Conservation (phyloP, 2,888 invertebrate genomes). For the Caenorhabditis sp. region DNA sequence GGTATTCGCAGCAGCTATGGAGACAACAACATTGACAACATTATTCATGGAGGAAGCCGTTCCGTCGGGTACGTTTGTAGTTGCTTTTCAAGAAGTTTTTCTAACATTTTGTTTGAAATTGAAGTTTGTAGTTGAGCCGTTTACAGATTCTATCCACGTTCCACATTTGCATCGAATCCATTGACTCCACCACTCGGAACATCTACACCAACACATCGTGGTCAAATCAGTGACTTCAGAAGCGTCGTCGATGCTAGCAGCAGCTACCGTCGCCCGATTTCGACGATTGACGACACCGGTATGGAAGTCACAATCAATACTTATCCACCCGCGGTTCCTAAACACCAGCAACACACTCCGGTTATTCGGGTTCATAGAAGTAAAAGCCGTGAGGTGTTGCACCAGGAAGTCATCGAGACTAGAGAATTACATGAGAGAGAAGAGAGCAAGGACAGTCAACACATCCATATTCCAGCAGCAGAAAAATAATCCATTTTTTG, state of each 20-base stretch:
- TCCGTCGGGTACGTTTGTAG: slow-evolving; percentile 55
- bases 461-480: slow-evolving; percentile 35
- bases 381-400: slow-evolving; percentile 62
- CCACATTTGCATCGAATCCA: slow-evolving; percentile 82
- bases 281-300: slow-evolving; percentile 68
- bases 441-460: slow-evolving; percentile 40
- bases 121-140: slow-evolving; percentile 6
- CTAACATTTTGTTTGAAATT: slow-evolving; percentile 33
- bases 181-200: slow-evolving; percentile 82
- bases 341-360: slow-evolving; percentile 45
- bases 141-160: slow-evolving; percentile 68
- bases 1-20: slow-evolving; percentile 71
- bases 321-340: slow-evolving; percentile 57
- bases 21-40: slow-evolving; percentile 74
- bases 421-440: slow-evolving; percentile 54
- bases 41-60: slow-evolving; percentile 66
- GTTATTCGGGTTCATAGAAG: slow-evolving; percentile 65
- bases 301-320: slow-evolving; percentile 66
- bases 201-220: slow-evolving; percentile 79
- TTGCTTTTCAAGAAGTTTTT: neutral
- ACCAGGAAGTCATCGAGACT: slow-evolving; percentile 50
- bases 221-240: slow-evolving; percentile 60
- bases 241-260: slow-evolving; percentile 58
- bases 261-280: slow-evolving; percentile 61
- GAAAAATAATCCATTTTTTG: slow-evolving; percentile 30